Evolutionary conservation across 2,113 vertebrate species (phyloP).

Genomic region (Lepisosteus osseus): DNA sequence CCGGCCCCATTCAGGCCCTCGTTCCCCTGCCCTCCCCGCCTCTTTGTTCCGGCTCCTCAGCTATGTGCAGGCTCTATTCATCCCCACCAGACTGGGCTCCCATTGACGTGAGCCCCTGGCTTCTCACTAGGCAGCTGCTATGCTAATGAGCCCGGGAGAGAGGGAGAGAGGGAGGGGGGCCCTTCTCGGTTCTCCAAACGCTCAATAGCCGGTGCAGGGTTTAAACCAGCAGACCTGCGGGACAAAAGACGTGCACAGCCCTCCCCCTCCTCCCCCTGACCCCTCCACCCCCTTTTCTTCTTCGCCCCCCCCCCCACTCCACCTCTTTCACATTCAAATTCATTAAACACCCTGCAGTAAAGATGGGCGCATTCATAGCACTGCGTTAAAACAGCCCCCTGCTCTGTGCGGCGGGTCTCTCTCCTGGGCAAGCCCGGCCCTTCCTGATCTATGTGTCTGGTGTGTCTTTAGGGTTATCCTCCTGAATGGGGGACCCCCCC

Average conservation of each 20-base stretch:
- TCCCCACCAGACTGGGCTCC: slow-evolving; percentile 65
- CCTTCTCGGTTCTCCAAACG: slow-evolving; percentile 62
- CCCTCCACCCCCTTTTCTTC: slow-evolving; percentile 11
- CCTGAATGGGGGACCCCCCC: background rate
- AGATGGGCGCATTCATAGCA: slow-evolving; percentile 66
- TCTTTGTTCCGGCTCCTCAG: slow-evolving; percentile 68
- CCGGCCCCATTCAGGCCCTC: slow-evolving; percentile 69
- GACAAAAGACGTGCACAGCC: slow-evolving; percentile 61
- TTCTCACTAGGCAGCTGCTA: slow-evolving; percentile 92
- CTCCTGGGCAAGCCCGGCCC: slow-evolving; percentile 48
- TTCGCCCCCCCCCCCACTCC: slow-evolving; percentile 46
- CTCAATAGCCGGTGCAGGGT: slow-evolving; percentile 68
- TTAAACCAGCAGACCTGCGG: slow-evolving; percentile 59
- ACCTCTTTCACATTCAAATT: slow-evolving; percentile 89
- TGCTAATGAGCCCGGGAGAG: slow-evolving; percentile 80
- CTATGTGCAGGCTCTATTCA: slow-evolving; percentile 83
- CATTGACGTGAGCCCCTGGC: slow-evolving; percentile 73
- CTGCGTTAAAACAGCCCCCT: slow-evolving; percentile 71
- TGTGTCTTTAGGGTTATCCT: slow-evolving; percentile 2
- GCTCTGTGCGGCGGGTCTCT: slow-evolving; percentile 7
- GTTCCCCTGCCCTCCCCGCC: slow-evolving; percentile 57
- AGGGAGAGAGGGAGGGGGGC: slow-evolving; percentile 57
- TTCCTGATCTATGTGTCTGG: slow-evolving; percentile 19
- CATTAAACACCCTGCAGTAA: slow-evolving; percentile 83
- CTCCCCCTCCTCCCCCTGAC: slow-evolving; percentile 8